These are phyloP conservation scores for Pogona vitticeps DNA, from an alignment of 2,113 vertebrate genomes.

Conservation along the genomic window DNA sequence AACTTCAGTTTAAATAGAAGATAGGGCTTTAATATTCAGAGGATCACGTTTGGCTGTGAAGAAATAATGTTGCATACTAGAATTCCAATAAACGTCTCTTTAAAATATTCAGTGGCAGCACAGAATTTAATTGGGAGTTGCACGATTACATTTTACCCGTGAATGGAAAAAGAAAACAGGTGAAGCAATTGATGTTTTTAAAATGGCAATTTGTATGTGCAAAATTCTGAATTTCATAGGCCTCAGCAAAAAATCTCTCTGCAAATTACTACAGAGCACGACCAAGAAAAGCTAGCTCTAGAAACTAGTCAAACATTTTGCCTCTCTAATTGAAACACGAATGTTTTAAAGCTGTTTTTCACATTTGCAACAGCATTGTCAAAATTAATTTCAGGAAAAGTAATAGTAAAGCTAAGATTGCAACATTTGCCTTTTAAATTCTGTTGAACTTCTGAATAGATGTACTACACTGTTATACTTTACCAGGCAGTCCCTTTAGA, in stretches of 20 bases:
- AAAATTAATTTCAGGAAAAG: not conserved
- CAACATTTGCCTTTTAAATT: not conserved
- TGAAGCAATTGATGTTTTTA: not conserved
- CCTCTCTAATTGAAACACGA: not conserved
- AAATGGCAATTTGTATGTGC: not conserved
- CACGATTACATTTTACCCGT: not conserved
- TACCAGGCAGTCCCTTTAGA: not conserved
- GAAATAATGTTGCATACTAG: constrained; percentile 14
- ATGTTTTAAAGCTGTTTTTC: not conserved
- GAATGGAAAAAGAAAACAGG: not conserved
- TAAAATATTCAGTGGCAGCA: constrained; percentile 37
- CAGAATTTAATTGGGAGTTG: not conserved
- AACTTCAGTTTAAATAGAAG: constrained; percentile 44
- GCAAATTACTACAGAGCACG: not conserved
- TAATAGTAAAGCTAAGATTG: not conserved
- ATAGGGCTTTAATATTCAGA: constrained; percentile 48
- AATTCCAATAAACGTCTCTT: constrained; percentile 41
- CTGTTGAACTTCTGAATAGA: not conserved
- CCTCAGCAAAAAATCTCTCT: not conserved
- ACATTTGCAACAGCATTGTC: not conserved
- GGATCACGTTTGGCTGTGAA: constrained; percentile 32
- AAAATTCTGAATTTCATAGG: not conserved
- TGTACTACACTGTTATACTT: not conserved
- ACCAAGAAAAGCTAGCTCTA: not conserved
- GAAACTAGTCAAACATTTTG: not conserved